Conservation (phyloP, 2,888 invertebrate genomes). For the Microchrysa polita region DNA sequence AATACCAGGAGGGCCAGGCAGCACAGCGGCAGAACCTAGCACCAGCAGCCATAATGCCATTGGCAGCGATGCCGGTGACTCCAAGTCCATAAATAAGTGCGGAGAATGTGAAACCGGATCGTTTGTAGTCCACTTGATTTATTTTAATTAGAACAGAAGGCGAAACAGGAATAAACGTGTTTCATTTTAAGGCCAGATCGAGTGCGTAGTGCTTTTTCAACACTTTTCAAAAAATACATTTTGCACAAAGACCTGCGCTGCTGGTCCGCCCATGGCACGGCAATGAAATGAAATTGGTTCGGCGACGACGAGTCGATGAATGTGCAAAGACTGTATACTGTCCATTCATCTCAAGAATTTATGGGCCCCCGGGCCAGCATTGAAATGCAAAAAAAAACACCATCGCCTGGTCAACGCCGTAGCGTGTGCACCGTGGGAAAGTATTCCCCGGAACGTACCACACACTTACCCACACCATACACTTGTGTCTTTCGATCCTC, state of each 20-base stretch:
- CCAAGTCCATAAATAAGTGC: slow-evolving; percentile 20
- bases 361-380: too few species aligned
- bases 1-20: too few species aligned
- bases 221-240: not conserved
- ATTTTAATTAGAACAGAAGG: slow-evolving; percentile 32
- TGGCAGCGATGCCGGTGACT: too few species aligned
- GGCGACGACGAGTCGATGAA: too few species aligned
- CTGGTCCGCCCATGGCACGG: too few species aligned
- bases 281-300: too few species aligned
- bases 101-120: slow-evolving; percentile 22
- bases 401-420: not conserved
- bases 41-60: not conserved
- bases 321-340: too few species aligned
- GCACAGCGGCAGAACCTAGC: not conserved
- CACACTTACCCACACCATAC: too few species aligned
- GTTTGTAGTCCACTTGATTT: slow-evolving; percentile 31
- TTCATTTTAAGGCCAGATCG: slow-evolving; percentile 1
- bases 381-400: not conserved
- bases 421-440: not conserved
- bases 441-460: not conserved
- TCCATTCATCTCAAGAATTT: too few species aligned
- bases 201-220: not conserved
- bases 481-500: too few species aligned
- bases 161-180: slow-evolving; percentile 34
- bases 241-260: too few species aligned